Base-by-base conservation (phyloP, 1,140 invertebrate genomes). In the Bradynema listronoti region DNA sequence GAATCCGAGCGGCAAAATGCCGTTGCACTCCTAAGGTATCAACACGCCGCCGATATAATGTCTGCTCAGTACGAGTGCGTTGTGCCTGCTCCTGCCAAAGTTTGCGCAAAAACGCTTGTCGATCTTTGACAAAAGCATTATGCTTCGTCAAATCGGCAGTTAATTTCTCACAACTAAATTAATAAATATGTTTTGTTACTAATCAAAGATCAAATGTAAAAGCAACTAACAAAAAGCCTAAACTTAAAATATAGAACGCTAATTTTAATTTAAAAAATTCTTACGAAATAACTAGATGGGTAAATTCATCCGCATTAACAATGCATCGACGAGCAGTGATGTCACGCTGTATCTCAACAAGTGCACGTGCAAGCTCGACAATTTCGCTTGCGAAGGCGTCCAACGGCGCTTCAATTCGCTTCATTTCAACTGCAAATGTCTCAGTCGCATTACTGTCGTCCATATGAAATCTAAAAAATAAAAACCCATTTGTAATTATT, bases 261-360 rank as follows among this genome's bases (percentile, higher is more conserved):
- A n/a, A 16, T 24, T 64, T 7, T 45, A 51, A n/a, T n/a, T 6
- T 63, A 41, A 14, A 62, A 27, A 14, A 6, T 39, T 25, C 32
- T 55, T 53, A 75, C 69, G 32, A 34, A 39, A 49, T 33, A 27
- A 77, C 55, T 14, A 68, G 41, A 9, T 57, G 45, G 19, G 77
- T 45, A 34, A 77, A 53, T 22, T 58, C 49, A 19, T 69, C 64
- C 24, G 46, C 58, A 30, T 71, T 58, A 22, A 77, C 58, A 2
- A 77, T 52, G 39, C 68, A 69, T 19, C 69, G 54, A 24, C 72
- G 54, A 25, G 69, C 33, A 30, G 77, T 78, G 14, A 77, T 56
- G 45, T 77, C 74, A 25, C 74, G 27, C 54, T 77, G 74, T 11
- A 69, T 34, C 32, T 77, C 71, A 19, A 76, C 69, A 22, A 77